phyloP scores from a whole-genome alignment of 2,888 invertebrate genomes.

The Eristalinus aeneus region DNA sequence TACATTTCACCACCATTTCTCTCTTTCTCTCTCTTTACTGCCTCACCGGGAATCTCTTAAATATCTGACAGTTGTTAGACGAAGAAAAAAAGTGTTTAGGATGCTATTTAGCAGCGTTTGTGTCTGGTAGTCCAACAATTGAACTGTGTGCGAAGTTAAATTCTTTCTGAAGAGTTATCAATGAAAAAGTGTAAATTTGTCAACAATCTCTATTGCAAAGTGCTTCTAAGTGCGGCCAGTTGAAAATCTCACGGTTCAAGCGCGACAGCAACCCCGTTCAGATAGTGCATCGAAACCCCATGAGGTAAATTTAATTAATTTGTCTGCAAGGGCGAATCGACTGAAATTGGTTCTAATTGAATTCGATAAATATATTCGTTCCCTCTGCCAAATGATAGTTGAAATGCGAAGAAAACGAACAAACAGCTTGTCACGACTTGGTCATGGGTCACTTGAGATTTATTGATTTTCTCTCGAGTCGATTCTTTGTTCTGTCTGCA shows the following conservation, averaged over 20 bases:
- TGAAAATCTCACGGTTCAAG: not conserved
- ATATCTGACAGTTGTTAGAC: slow-evolving; percentile 17
- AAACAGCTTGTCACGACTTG: slow-evolving; percentile 16
- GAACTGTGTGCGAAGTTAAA: slow-evolving; percentile 12
- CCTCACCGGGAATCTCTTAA: slow-evolving; percentile 9
- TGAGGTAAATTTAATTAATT: slow-evolving; percentile 45
- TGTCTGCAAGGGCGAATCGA: slow-evolving; percentile 48
- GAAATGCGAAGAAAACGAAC: not conserved
- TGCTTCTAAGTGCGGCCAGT: not conserved
- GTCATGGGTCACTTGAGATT: slow-evolving; percentile 22
- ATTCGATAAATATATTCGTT: not conserved
- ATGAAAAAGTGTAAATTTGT: slow-evolving; percentile 24
- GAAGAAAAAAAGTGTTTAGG: slow-evolving; percentile 17
- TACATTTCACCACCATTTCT: not conserved
- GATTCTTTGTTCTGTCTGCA: slow-evolving; percentile 43
- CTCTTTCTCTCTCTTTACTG: not conserved
- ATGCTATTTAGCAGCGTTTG: slow-evolving; percentile 17
- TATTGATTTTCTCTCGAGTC: slow-evolving; percentile 58
- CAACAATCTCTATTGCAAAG: not conserved
- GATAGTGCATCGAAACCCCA: not conserved
- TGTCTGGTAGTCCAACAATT: slow-evolving; percentile 4
- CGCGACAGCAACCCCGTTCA: not conserved
- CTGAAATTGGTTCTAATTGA: slow-evolving; percentile 20
- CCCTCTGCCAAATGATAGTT: not conserved
- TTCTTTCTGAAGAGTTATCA: slow-evolving; percentile 14